Percentiles rank a stretch among this genome's conserved stretches.
These are phyloP conservation scores for Rhinopomastus cyanomelas DNA, from an alignment of 2,113 vertebrate genomes.

Conservation along the genomic window DNA sequence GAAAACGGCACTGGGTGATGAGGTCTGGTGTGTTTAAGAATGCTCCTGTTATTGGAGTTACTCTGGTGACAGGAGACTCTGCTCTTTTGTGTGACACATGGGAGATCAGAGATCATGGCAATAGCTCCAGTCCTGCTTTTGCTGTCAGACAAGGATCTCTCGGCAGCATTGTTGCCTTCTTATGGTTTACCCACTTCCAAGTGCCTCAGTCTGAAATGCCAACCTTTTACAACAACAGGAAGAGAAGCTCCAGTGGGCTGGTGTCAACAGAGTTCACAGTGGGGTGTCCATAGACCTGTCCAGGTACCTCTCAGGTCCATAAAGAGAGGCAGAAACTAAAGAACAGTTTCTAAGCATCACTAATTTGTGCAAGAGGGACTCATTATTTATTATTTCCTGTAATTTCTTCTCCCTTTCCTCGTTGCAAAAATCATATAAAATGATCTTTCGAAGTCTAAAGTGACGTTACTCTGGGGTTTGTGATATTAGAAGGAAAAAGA, in stretches of 20 bases:
- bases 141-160: constrained; percentile 19
- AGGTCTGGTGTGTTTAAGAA: constrained; percentile 13
- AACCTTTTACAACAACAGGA: neutral
- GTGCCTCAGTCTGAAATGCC: neutral
- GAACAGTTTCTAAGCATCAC: neutral
- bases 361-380: neutral
- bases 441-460: neutral
- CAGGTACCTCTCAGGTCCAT: neutral
- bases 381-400: neutral
- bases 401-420: neutral
- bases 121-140: neutral
- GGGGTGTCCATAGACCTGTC: neutral
- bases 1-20: constrained; percentile 6
- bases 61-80: neutral
- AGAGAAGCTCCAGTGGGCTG: neutral
- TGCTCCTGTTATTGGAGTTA: constrained; percentile 21
- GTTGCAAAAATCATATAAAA: no score
- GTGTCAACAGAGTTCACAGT: neutral
- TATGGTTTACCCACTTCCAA: constrained; percentile 2
- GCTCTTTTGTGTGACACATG: neutral
- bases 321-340: neutral
- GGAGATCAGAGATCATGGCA: constrained; percentile 8
- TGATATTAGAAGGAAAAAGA: neutral
- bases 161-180: neutral
- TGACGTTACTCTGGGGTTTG: neutral